These are phyloP conservation scores for Cephalopholis sonnerati DNA, from an alignment of 2,113 vertebrate genomes.

Conservation along the genomic window DNA sequence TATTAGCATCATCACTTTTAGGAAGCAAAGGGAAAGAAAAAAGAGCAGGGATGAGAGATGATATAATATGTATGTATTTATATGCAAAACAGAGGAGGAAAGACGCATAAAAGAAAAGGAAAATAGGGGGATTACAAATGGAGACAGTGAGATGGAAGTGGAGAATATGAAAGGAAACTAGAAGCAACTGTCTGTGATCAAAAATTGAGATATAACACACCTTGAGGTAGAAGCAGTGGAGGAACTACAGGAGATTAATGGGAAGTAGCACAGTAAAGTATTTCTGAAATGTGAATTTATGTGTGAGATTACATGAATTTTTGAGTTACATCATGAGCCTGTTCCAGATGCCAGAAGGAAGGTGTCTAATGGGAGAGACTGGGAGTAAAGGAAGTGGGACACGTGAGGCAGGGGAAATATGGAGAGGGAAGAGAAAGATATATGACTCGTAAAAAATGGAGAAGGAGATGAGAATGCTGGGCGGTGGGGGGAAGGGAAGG, in stretches of 20 bases:
- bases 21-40: neutral
- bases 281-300: constrained; percentile 14
- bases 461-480: neutral
- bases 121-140: constrained; percentile 12
- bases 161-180: constrained; percentile 2
- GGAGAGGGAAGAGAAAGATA: constrained; percentile 12
- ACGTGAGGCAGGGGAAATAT: neutral
- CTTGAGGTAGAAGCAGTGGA: neutral
- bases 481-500: neutral
- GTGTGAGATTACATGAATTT: constrained; percentile 23
- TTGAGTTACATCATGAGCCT: constrained; percentile 28
- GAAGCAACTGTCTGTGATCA: neutral
- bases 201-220: neutral
- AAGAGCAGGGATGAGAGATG: neutral
- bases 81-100: constrained; percentile 5
- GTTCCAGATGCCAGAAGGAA: constrained; percentile 44
- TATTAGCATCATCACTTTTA: constrained; percentile 33
- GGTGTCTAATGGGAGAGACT: constrained; percentile 13
- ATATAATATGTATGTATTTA: constrained; percentile 3
- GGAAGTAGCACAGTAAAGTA: constrained; percentile 4
- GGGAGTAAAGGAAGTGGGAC: constrained; percentile 28
- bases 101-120: constrained; percentile 26
- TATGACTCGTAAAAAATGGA: constrained; percentile 35
- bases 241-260: neutral
- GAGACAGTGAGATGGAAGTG: neutral